phyloP scores from a whole-genome alignment of 2,113 vertebrate species.

The Kryptolebias marmoratus region DNA sequence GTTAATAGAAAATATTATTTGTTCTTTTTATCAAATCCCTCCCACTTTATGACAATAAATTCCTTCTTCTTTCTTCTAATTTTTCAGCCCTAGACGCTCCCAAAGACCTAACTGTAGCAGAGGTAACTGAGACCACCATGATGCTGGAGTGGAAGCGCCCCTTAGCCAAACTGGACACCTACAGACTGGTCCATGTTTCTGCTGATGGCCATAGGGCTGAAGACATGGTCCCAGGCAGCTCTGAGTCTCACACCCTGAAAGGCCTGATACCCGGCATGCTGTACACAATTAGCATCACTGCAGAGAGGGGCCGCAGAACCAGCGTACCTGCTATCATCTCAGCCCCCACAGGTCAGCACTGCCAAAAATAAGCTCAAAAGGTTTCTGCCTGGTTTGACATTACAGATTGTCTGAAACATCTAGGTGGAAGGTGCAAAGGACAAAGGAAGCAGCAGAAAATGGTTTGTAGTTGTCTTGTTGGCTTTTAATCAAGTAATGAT shows the following conservation, averaged over 20 bases:
- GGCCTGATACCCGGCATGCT: conserved; percentile 84
- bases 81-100: conserved; percentile 89
- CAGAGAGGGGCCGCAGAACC: conserved; percentile 88
- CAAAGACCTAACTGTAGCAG: conserved; percentile 85
- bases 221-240: conserved; percentile 78
- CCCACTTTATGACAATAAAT: not conserved
- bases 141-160: conserved; percentile 88
- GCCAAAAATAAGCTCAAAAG: not conserved
- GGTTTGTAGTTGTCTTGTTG: not conserved
- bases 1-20: too few relatives aligned
- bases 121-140: conserved; percentile 85
- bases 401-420: conserved; percentile 1
- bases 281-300: conserved; percentile 86
- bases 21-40: too few relatives aligned
- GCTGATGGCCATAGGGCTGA: conserved; percentile 79
- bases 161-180: conserved; percentile 88
- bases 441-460: not conserved
- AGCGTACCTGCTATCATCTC: conserved; percentile 83
- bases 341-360: conserved; percentile 84
- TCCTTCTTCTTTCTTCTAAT: not conserved
- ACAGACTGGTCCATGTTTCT: conserved; percentile 80
- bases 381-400: conserved; percentile 11
- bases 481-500: not conserved
- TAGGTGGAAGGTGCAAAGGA: not conserved
- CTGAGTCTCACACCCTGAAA: conserved; percentile 80